Conservation (phyloP, 2,888 invertebrate species). For the Amphipoea oculea region DNA sequence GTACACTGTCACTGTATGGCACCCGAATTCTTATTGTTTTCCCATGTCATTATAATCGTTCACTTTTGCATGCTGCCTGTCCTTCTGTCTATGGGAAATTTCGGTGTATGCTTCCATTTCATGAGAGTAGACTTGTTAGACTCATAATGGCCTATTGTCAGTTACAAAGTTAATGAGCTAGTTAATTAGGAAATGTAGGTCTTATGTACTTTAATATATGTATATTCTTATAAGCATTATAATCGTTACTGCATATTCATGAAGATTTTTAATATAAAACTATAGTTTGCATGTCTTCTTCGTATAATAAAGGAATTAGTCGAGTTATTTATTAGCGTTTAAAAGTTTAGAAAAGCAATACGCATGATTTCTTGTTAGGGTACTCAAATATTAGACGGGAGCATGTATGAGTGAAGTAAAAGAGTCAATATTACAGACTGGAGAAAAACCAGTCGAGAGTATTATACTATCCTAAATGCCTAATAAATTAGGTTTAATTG, state of each 20-base stretch:
- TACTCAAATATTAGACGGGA: constrained; percentile 68
- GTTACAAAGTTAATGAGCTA: constrained; percentile 58
- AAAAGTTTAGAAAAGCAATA: constrained; percentile 49
- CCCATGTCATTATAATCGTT: constrained; percentile 82
- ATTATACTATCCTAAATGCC: constrained; percentile 18
- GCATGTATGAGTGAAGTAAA: constrained; percentile 72
- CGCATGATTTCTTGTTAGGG: constrained; percentile 64
- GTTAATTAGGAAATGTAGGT: constrained; percentile 59
- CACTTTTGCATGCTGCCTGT: constrained; percentile 88
- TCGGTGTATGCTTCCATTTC: constrained; percentile 65
- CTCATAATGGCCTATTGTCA: constrained; percentile 55
- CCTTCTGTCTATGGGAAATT: constrained; percentile 72
- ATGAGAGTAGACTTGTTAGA: constrained; percentile 59
- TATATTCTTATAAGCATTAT: constrained; percentile 48
- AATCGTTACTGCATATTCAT: constrained; percentile 51
- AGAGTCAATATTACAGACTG: constrained; percentile 24
- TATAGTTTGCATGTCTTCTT: constrained; percentile 72
- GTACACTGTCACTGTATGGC: constrained; percentile 88
- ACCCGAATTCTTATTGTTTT: constrained; percentile 80
- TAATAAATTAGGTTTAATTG: constrained; percentile 54
- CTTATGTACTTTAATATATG: constrained; percentile 47
- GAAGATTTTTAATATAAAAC: constrained; percentile 59
- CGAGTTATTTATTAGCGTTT: constrained; percentile 58
- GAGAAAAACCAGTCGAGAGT: constrained; percentile 23
- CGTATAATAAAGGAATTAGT: constrained; percentile 53